Base-by-base conservation (phyloP, 2,888 invertebrate genomes). In the Andrena dorsata region DNA sequence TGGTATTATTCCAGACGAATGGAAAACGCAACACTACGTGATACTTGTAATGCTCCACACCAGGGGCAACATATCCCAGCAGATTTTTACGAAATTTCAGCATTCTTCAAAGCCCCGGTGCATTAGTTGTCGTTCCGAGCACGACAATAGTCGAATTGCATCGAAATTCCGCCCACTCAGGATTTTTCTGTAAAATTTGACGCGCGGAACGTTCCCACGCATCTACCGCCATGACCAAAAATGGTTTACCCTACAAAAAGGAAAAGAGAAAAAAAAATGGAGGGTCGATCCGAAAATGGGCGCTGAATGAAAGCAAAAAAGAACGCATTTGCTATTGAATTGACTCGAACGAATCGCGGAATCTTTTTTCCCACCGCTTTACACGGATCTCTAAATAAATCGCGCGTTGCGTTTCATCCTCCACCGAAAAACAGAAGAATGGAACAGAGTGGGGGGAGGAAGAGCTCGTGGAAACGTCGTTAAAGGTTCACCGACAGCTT, bases 101-200 rank as follows among this genome's bases (percentile, higher is more conserved):
- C n/a, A 23, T 70, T 64, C 20, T 56, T 65, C 16, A 64, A 56
- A 65, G 56, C 47, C 32, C 16, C 7, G 53, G 49, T 10, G 79
- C 56, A 80, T 75, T 75, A 23, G 10, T 65, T 51, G 51, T 71
- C 60, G 80, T 60, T 70, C 64, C 32, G 53, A 63, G 35, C 16
- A 49, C 56, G 49, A 65, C 75, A 64, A 64, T 75, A 47, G 16
- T 32, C n/a, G 56, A 71, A 76, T 66, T 49, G 72, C 53, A 72
- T 76, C 35, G 64, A 72, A 72, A 64, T 76, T 71, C 72, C 64
- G 66, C 47, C 32, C 53, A 76, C 70, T 66, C 60, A 32, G 76
- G 64, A 13, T 68, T 76, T 61, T 63, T 61, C 76, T 32, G 56
- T 63, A 76, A 76, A 72, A 69, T 80, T 73, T 76, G 53, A 56